Percentiles rank a stretch among this genome's conserved stretches.
Conservation (phyloP, 2,888 invertebrate species). For the Catocala sponsa region DNA sequence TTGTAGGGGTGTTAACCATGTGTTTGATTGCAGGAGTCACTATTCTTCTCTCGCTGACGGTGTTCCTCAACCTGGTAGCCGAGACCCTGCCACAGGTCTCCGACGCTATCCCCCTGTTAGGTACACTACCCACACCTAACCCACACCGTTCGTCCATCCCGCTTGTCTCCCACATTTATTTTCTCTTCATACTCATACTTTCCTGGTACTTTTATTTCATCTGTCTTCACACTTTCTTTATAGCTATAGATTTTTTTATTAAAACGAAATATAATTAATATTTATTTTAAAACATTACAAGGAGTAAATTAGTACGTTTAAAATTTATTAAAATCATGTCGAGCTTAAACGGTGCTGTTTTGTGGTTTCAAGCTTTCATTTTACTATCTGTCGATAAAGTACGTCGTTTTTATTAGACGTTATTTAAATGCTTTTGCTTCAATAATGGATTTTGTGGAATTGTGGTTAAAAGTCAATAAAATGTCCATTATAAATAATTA, state of each 20-base stretch:
- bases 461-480: conserved; percentile 13
- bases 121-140: conserved; percentile 90
- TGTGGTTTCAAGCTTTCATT: conserved; percentile 58
- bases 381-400: conserved; percentile 34
- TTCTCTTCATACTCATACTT: conserved; percentile 62
- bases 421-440: conserved; percentile 43
- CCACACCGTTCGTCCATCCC: conserved; percentile 72
- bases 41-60: conserved; percentile 99
- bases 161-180: conserved; percentile 68
- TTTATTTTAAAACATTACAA: conserved; percentile 86
- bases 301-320: conserved; percentile 81
- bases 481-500: conserved; percentile 17
- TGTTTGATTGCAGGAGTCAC: conserved; percentile 98
- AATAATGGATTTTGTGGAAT: conserved; percentile 13
- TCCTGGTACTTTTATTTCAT: conserved; percentile 63
- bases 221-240: conserved; percentile 55
- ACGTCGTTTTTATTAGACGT: conserved; percentile 28
- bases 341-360: conserved; percentile 55
- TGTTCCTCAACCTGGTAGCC: conserved; percentile 99
- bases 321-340: conserved; percentile 49
- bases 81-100: conserved; percentile 99
- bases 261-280: conserved; percentile 68
- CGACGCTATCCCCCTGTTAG: conserved; percentile 99
- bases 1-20: conserved; percentile 84
- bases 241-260: conserved; percentile 60